Percentiles rank a stretch among this genome's conserved stretches.
phyloP scores from a whole-genome alignment of 2,113 vertebrate genomes.

The Corythornis vintsioides region DNA sequence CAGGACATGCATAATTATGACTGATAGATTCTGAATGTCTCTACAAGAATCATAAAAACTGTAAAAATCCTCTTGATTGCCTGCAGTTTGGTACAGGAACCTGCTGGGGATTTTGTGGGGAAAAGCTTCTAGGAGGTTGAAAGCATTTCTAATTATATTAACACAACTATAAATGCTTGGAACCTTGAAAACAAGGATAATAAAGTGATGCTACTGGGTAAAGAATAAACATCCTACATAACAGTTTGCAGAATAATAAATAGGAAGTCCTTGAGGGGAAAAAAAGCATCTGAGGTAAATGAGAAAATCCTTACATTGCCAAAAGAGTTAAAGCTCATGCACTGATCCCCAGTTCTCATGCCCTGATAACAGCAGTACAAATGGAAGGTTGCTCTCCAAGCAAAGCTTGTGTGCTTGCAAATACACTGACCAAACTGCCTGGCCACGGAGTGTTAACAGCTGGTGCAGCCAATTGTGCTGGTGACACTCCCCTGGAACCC shows the following conservation, averaged over 20 bases:
- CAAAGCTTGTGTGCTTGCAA: accelerated
- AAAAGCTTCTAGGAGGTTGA: background rate
- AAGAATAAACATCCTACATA: background rate
- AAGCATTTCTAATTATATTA: background rate
- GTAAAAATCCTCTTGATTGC: background rate
- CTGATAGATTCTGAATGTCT: background rate
- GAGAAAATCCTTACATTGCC: background rate
- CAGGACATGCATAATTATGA: background rate
- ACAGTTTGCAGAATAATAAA: background rate
- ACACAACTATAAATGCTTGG: background rate
- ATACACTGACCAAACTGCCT: too few relatives aligned
- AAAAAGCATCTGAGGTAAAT: background rate
- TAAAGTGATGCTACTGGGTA: background rate
- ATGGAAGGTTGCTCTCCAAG: background rate
- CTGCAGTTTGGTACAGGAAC: background rate
- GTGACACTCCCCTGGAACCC: background rate
- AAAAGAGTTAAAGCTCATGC: background rate
- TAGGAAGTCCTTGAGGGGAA: background rate
- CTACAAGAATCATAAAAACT: background rate
- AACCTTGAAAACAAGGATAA: background rate
- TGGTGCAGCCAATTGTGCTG: background rate
- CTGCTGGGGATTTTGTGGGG: background rate
- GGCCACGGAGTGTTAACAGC: background rate
- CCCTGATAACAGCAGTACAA: accelerated
- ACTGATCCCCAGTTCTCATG: background rate